A percentile compares a stretch with the other conserved stretches of the same genome.
phyloP scores from a whole-genome alignment of 2,113 vertebrate species.

The Carassius gibelio region DNA sequence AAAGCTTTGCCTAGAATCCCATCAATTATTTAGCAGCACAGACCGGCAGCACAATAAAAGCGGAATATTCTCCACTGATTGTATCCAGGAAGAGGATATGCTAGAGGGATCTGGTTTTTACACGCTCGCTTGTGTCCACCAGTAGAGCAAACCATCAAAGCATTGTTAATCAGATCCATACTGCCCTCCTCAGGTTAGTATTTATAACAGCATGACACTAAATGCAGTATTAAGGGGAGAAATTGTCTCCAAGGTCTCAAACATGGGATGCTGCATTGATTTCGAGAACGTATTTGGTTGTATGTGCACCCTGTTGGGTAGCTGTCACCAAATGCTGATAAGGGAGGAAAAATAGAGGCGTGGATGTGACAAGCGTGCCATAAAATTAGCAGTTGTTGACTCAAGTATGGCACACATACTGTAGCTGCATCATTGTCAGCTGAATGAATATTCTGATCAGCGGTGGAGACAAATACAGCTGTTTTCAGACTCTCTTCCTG shows the following conservation, averaged over 20 bases:
- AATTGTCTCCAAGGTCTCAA: slow-evolving; percentile 11
- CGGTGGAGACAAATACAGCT: slow-evolving; percentile 16
- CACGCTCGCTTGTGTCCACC: slow-evolving; percentile 41
- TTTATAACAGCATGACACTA: slow-evolving; percentile 48
- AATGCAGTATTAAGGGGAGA: not conserved
- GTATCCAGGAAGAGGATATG: slow-evolving; percentile 37
- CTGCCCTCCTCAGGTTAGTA: slow-evolving; percentile 65
- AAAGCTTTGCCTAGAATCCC: slow-evolving; percentile 65
- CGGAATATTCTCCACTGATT: slow-evolving; percentile 52
- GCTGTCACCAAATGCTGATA: slow-evolving; percentile 20
- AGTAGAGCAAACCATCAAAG: not conserved
- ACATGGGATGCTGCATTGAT: not conserved
- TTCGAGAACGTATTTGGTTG: slow-evolving; percentile 2
- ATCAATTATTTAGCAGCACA: slow-evolving; percentile 74
- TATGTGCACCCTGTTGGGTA: not conserved
- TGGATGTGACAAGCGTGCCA: not conserved
- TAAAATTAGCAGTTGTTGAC: slow-evolving; percentile 13
- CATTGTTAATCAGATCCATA: slow-evolving; percentile 58
- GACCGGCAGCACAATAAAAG: slow-evolving; percentile 63
- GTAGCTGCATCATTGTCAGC: slow-evolving; percentile 17
- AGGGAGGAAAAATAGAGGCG: not conserved
- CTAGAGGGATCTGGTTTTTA: slow-evolving; percentile 39
- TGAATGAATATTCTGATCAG: slow-evolving; percentile 11
- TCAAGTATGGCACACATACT: not conserved
- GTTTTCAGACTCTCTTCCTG: not conserved